Evolutionary conservation across 2,113 vertebrate species (phyloP), one percentile per base, ranked within the genome.

Genomic region (Pseudopodoces humilis): DNA sequence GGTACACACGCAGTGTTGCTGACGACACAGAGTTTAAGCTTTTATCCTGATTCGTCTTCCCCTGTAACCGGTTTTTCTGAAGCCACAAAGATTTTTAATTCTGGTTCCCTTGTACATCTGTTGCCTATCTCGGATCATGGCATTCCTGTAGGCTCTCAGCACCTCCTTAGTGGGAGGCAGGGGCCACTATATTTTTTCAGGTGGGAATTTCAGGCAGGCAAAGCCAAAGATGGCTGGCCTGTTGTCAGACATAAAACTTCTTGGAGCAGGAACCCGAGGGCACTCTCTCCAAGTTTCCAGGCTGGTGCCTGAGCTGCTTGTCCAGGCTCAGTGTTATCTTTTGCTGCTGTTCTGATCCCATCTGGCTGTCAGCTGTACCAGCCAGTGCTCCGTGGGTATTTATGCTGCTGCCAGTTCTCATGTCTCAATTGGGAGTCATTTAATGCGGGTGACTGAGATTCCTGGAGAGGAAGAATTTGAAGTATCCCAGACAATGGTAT

Each of bases 321-420:
- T 63, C 80, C 80, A 50, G 39, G 10, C 39, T 81, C 80, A 59
- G 80, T 64, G 56, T 87, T 91, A 71, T 78, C 83, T 87, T 86
- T 91, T 85, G 72, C 68, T 89, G 77, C 89, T 7, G 5, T 79
- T 95, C 65, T 81, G 70, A 64, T 94, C 83, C 91, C 86, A 83
- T 93, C 85, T 90, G 90, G 50, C 94, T 93, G 86, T 94, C 93
- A 95, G 96, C 93, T 96, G 69, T 75, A 84, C 84, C 93, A 95
- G 86, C 63, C 86, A 63, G 37, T n/a, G 74, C 89, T 96, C 75
- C 0, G 7, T 96, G 95, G 91, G 92, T 95, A 95, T 94, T 92
- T 75, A 56, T 0, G 3, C 53, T 94, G 62, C 89, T 95, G 84
- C 92, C 93, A 89, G 91, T 95, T 96, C 94, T 95, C 94, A 95